Evolutionary conservation across 2,888 invertebrate genomes (phyloP), one percentile per base, ranked within the genome.

Genomic region (Aphodius granarius): DNA sequence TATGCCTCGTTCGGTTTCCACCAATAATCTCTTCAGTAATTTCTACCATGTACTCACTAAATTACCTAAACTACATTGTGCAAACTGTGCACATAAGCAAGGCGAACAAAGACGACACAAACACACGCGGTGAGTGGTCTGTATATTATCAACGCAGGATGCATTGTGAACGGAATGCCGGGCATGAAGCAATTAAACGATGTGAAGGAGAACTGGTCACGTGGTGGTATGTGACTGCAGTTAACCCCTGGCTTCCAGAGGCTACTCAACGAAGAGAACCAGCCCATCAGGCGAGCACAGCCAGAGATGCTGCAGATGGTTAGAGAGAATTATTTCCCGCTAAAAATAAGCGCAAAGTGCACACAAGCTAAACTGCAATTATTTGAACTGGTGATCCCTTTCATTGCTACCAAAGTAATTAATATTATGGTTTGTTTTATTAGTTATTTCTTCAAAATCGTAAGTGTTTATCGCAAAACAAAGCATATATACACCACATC

Each of bases 191-290:
- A 71, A 75, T 75, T 75, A 72, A 72, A 68, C 64, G 21, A 21
- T 66, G 72, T 43, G 72, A 75, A 75, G 75, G 75, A 72, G 75
- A 75, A 75, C 75, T 20, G 75, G 75, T 75, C 75, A 75, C 72
- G 72, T 75, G 75, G 75, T 72, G 66, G 43, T 75, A 72, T 75
- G 72, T 66, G 75, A 75, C 72, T 71, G 75, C 75, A 75, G 66
- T 75, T 75, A 75, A 75, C 75, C 75, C 75, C 66, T 63, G 72
- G 19, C 68, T 68, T 13, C 43, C 43, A 43, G 43, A 68, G 22
- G 18, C 68, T n/a, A 21, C 19, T 21, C 68, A 18, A 22, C 20
- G 5, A 20, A 68, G 18, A n/a, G 20, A 68, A 68, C 68, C 13
- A 19, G 20, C 20, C 66, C 21, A 20, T 18, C 68, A 68, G 19